phyloP scores from a whole-genome alignment of 1,140 invertebrate species.

The Lordiphosa collinella region DNA sequence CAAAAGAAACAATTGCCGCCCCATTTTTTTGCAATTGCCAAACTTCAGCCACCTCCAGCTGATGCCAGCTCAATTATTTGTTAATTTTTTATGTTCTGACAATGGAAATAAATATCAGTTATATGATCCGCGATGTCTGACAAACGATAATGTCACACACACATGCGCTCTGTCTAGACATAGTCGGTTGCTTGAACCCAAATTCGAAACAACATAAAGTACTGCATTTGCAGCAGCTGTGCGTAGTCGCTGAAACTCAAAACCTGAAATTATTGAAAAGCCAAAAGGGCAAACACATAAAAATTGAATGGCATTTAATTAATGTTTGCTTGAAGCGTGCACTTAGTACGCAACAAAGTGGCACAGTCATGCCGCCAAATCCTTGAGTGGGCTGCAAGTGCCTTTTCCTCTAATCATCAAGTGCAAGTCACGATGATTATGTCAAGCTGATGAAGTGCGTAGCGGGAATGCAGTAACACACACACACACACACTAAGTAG shows the following conservation, averaged over 20 bases:
- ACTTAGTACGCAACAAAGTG: slow-evolving; percentile 8
- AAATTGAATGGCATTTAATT: slow-evolving; percentile 33
- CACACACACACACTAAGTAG: no score
- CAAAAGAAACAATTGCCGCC: no score
- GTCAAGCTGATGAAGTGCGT: slow-evolving; percentile 46
- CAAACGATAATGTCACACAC: neutral
- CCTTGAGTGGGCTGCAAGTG: slow-evolving; percentile 31
- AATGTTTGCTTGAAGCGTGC: slow-evolving; percentile 29
- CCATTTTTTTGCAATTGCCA: no score
- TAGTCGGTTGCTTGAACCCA: slow-evolving; percentile 38
- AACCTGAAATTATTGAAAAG: slow-evolving; percentile 2
- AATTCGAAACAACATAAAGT: neutral
- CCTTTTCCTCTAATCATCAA: neutral
- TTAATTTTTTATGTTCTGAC: no score
- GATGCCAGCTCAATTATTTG: no score
- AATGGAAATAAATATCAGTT: slow-evolving; percentile 28
- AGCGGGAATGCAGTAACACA: no score
- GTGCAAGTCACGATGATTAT: slow-evolving; percentile 48
- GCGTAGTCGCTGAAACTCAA: slow-evolving; percentile 12
- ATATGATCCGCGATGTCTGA: slow-evolving; percentile 25
- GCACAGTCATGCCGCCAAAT: slow-evolving; percentile 34
- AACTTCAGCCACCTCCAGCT: no score
- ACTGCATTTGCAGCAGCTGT: slow-evolving; percentile 11
- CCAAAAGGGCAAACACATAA: slow-evolving; percentile 19
- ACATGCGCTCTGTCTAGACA: slow-evolving; percentile 34